Conservation (phyloP, 2,113 vertebrate genomes). For the Crypturellus undulatus region DNA sequence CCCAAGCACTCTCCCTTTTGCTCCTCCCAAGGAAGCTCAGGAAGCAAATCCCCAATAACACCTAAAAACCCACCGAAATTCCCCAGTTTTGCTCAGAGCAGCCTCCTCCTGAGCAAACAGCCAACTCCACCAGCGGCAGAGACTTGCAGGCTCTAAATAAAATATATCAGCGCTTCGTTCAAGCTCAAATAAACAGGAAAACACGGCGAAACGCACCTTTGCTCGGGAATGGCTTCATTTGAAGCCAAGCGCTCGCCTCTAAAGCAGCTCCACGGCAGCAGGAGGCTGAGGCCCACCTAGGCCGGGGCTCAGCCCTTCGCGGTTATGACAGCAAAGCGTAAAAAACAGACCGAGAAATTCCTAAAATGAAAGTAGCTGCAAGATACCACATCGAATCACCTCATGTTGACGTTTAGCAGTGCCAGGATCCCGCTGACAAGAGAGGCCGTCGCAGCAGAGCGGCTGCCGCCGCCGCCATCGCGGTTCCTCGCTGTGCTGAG, state of each 20-base stretch:
- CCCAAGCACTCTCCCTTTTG: no score
- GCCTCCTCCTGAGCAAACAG: no score
- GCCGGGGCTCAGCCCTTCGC: accelerated
- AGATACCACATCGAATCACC: not conserved
- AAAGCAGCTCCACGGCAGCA: not conserved
- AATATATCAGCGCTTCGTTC: not conserved
- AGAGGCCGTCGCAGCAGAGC: no score
- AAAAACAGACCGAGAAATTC: accelerated
- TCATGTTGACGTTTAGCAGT: accelerated
- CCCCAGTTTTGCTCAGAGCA: no score
- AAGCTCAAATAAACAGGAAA: not conserved
- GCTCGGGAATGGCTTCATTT: accelerated
- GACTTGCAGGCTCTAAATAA: not conserved
- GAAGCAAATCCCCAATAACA: not conserved
- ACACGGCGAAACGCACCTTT: no score
- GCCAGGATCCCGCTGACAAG: accelerated
- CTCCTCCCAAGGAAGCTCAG: not conserved
- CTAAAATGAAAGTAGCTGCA: accelerated
- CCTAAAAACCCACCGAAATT: no score
- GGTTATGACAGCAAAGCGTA: accelerated
- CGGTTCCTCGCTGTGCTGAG: not conserved
- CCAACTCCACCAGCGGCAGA: not conserved
- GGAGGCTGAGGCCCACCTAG: accelerated
- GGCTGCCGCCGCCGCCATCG: no score
- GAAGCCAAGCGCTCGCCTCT: not conserved